Conservation (phyloP, 2,888 invertebrate species). For the Leucophenga montana region DNA sequence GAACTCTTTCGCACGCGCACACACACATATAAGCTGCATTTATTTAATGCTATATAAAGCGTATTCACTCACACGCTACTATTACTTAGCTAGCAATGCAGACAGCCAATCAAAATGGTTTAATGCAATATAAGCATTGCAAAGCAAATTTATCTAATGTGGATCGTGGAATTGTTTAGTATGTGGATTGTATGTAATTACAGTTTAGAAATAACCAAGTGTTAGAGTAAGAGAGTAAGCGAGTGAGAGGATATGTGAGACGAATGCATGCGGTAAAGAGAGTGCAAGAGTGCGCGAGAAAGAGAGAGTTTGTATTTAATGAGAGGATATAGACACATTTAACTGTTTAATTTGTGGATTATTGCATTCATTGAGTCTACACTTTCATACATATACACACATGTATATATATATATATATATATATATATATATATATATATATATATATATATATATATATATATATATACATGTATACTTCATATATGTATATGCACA, state of each 20-base stretch:
- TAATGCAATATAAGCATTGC: background rate
- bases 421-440: constrained; percentile 23
- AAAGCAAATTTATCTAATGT: constrained; percentile 56
- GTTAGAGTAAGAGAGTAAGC: too few relatives aligned
- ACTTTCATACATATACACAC: too few relatives aligned
- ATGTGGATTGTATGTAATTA: constrained; percentile 8
- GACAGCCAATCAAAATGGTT: constrained; percentile 51
- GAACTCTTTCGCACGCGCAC: background rate
- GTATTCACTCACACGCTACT: constrained; percentile 20
- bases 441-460: constrained; percentile 2
- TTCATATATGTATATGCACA: constrained; percentile 11
- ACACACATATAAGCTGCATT: constrained; percentile 26
- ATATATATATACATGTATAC: too few relatives aligned
- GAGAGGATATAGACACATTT: constrained; percentile 14
- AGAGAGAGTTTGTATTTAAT: constrained; percentile 6
- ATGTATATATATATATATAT: constrained; percentile 7
- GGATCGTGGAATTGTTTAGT: constrained; percentile 58
- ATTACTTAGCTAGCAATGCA: background rate
- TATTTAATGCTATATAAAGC: constrained; percentile 19
- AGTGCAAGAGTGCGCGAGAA: too few relatives aligned
- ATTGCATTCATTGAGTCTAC: constrained; percentile 19
- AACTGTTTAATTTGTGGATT: constrained; percentile 30
- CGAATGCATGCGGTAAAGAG: too few relatives aligned
- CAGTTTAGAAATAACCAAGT: background rate
- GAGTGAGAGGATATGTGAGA: constrained; percentile 41